phyloP scores from a whole-genome alignment of 2,888 invertebrate species.

The Prosopocoilus inquinatus region DNA sequence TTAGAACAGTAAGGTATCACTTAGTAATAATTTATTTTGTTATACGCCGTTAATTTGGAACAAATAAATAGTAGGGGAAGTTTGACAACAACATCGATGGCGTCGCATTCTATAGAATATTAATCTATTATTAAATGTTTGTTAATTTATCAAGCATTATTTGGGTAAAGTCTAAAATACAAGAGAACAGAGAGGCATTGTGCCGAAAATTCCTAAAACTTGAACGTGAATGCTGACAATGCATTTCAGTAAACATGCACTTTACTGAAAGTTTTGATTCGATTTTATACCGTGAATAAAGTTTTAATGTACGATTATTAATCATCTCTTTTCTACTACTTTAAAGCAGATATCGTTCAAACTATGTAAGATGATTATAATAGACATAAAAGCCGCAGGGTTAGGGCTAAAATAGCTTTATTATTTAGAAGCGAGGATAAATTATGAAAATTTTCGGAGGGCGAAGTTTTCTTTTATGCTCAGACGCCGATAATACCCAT shows the following conservation, averaged over 20 bases:
- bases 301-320: constrained; percentile 26
- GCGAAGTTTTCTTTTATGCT: too few species aligned
- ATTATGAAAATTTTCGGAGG: background rate
- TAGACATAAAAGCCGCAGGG: constrained; percentile 3
- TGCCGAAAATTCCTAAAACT: constrained; percentile 23
- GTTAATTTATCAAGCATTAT: constrained; percentile 23
- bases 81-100: too few species aligned
- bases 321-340: constrained; percentile 22
- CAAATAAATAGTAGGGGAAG: too few species aligned
- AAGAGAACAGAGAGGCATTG: constrained; percentile 19
- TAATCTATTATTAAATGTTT: constrained; percentile 14
- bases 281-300: constrained; percentile 25
- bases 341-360: constrained; percentile 18
- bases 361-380: constrained; percentile 16
- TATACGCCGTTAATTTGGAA: too few species aligned
- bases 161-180: constrained; percentile 11
- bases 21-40: too few species aligned
- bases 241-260: constrained; percentile 27
- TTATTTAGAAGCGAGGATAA: constrained; percentile 1
- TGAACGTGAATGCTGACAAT: constrained; percentile 20
- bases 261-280: constrained; percentile 27
- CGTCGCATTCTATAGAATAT: background rate
- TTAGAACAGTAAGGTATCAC: too few species aligned
- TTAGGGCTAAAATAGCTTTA: background rate
- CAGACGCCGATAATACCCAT: too few species aligned